Percentiles rank a stretch among this genome's conserved stretches.
These are phyloP conservation scores for Tichodroma muraria DNA, from an alignment of 2,113 vertebrate genomes.

Conservation along the genomic window DNA sequence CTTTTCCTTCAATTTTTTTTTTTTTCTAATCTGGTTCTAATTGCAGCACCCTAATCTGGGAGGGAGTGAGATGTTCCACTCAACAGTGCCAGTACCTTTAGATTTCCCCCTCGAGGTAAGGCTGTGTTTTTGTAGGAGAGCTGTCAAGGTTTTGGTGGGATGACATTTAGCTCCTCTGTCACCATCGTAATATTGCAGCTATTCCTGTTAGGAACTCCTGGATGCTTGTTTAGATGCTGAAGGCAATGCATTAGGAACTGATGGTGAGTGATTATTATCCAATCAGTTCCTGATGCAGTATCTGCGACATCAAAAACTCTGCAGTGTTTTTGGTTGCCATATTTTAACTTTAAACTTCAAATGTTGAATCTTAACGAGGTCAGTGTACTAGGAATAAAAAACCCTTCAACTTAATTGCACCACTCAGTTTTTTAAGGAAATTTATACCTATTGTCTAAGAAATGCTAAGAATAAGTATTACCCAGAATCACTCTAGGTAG, in stretches of 20 bases:
- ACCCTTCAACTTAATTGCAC: background rate
- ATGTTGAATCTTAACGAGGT: background rate
- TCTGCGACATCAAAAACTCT: conserved; percentile 90
- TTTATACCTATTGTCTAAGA: background rate
- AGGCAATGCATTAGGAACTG: conserved; percentile 98
- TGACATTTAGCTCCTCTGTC: background rate
- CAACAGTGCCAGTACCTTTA: background rate
- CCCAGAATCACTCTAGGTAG: background rate
- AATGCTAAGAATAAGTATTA: background rate
- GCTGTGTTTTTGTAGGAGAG: background rate
- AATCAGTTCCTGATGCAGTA: conserved; percentile 99
- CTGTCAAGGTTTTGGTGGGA: background rate
- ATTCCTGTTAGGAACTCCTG: background rate
- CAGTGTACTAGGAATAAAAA: background rate
- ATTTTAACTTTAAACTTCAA: background rate
- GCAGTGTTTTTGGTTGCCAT: background rate
- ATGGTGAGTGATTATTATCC: conserved; percentile 84
- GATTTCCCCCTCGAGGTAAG: background rate
- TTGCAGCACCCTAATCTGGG: background rate
- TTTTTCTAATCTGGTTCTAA: background rate
- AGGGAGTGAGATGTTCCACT: background rate
- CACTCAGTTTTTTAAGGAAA: background rate
- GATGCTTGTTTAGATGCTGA: conserved; percentile 92
- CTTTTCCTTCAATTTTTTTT: background rate
- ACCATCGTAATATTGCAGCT: background rate